phyloP scores from a whole-genome alignment of 2,113 vertebrate species.

The Poeciliopsis prolifica region DNA sequence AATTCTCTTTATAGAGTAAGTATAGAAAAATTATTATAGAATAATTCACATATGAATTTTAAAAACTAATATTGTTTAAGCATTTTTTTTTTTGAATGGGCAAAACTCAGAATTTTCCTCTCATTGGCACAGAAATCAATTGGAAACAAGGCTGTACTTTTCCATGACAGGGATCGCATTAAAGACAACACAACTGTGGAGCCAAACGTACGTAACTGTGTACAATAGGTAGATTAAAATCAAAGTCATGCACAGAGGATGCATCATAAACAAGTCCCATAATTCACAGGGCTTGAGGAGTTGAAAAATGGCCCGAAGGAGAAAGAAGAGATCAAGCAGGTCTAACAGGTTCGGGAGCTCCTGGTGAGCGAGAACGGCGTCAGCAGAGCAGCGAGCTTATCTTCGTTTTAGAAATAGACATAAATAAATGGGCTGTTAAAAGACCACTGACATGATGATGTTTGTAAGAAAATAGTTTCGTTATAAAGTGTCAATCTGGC shows the following conservation, averaged over 20 bases:
- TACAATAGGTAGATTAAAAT: not conserved
- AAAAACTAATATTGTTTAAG: not conserved
- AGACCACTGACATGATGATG: no score
- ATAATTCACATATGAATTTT: not conserved
- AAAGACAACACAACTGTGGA: not conserved
- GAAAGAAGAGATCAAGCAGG: conserved; percentile 24
- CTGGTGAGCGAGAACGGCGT: not conserved
- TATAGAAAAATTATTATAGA: not conserved
- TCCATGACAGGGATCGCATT: not conserved
- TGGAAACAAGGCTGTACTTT: not conserved
- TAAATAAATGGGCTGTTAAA: not conserved
- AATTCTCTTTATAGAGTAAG: not conserved
- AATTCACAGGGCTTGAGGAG: conserved; percentile 28
- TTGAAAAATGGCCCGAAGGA: not conserved
- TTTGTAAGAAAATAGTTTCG: not conserved
- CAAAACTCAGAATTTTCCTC: no score
- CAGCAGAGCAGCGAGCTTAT: not conserved
- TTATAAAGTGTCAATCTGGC: not conserved
- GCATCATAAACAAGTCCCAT: not conserved
- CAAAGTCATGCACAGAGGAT: not conserved
- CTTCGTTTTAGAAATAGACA: not conserved
- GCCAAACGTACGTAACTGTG: not conserved
- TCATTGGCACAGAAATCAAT: not conserved
- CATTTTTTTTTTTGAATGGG: no score
- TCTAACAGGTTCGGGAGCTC: conserved; percentile 36